Base-by-base conservation (phyloP, 1,140 invertebrate genomes). In the Belonocnema kinseyi region DNA sequence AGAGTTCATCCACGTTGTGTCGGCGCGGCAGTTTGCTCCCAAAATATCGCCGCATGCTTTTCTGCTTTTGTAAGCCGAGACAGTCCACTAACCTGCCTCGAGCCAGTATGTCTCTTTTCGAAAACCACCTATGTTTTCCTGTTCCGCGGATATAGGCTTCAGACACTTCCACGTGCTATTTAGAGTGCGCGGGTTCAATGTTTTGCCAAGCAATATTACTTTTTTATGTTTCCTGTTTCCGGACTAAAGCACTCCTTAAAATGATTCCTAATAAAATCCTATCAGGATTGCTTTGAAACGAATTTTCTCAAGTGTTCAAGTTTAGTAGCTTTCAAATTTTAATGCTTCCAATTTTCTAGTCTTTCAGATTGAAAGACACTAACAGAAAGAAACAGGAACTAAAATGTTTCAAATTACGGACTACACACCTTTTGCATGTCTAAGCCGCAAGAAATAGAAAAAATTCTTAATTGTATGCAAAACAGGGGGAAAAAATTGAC, bases 101-200 rank as follows among this genome's bases (percentile, higher is more conserved):
- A 66, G 61, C 33, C 61, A 5, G 26, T 33, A 21, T 66, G 61
- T 66, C 61, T 66, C 33, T 66, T 66, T 40, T 33, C 46, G 33
- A 66, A 66, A 66, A 66, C 61, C 61, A 66, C 61, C 61, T 66
- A 66, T 66, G 61, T 66, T 66, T 66, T 66, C 61, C 61, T 66
- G 21, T 33, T 46, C 61, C 26, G 61, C 61, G 61, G 40, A 66
- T 66, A 40, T 66, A 66, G 61, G 46, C 61, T 66, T 66, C n/a
- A 66, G 33, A 66, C 61, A 66, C 61, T 66, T 66, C 61, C 61
- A 66, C 61, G 26, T 66, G 61, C 61, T 66, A 66, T 66, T 66
- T 66, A 66, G 40, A 66, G 61, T 66, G 33, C 61, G 40, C n/a
- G 33, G 26, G 26, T 66, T 66, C 61, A 26, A 66, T 66, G 61